A percentile compares a stretch with the other conserved stretches of the same genome.
Evolutionary conservation across 2,888 invertebrate genomes (phyloP).

Genomic region (Noctua comes): DNA sequence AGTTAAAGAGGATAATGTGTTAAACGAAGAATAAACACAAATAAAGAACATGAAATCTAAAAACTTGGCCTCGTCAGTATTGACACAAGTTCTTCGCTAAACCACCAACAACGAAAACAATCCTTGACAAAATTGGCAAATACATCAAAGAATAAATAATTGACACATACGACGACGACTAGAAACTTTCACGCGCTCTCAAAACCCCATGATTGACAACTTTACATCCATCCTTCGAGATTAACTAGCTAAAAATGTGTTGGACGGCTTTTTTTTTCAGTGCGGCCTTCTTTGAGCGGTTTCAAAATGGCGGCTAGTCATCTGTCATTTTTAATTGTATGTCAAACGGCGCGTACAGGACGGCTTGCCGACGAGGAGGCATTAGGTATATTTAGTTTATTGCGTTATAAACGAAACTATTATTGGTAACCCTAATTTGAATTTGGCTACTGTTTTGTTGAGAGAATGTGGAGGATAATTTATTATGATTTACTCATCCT

Average conservation of each 20-base stretch:
- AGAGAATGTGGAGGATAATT: conserved; percentile 48
- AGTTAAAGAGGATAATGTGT: no score
- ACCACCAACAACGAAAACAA: conserved; percentile 25
- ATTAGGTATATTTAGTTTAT: conserved; percentile 88
- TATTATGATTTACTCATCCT: conserved; percentile 33
- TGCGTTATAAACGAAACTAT: conserved; percentile 86
- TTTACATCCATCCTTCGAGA: conserved; percentile 75
- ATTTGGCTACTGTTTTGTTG: conserved; percentile 67
- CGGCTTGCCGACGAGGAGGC: conserved; percentile 75
- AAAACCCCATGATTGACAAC: conserved; percentile 76
- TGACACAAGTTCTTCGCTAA: background rate
- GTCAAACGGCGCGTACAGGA: conserved; percentile 80
- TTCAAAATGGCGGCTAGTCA: conserved; percentile 85
- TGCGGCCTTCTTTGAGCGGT: conserved; percentile 81
- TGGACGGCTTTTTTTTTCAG: conserved; percentile 76
- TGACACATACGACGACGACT: conserved; percentile 51
- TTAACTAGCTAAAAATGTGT: conserved; percentile 83
- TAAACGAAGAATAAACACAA: background rate
- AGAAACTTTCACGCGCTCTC: conserved; percentile 59
- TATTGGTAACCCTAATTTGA: conserved; percentile 82
- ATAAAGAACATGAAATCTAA: background rate
- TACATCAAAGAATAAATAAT: conserved; percentile 62
- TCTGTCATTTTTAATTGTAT: conserved; percentile 90
- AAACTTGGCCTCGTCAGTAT: background rate
- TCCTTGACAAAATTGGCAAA: conserved; percentile 55